A percentile compares a stretch with the other conserved stretches of the same genome.
Conservation (phyloP, 37 sponge, comb jelly and placozoan genomes). For the Haliclona indistincta region DNA sequence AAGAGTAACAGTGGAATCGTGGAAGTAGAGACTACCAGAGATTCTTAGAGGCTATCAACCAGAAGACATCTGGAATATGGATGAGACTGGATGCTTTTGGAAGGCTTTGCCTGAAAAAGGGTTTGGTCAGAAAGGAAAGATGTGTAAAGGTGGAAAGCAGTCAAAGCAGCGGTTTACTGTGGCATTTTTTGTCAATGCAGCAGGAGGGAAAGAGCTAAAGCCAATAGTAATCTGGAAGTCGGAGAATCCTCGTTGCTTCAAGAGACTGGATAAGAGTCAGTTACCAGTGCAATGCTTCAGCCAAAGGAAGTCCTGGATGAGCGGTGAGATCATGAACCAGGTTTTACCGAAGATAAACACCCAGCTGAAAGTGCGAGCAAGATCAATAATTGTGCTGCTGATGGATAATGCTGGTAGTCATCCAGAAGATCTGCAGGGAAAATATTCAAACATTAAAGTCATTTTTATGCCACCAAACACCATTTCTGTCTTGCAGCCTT, state of each 20-base stretch:
- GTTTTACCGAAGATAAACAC: constrained; percentile 23
- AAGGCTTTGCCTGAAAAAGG: constrained; percentile 56
- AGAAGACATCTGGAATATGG: constrained; percentile 55
- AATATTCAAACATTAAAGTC: constrained; percentile 64
- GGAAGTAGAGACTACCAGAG: constrained; percentile 53
- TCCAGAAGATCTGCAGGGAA: constrained; percentile 47
- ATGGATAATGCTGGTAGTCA: constrained; percentile 75
- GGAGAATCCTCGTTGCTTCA: constrained; percentile 66
- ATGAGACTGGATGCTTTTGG: constrained; percentile 58
- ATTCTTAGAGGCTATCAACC: constrained; percentile 24
- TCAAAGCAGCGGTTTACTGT: constrained; percentile 63
- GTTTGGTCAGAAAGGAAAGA: constrained; percentile 33
- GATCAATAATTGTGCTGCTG: constrained; percentile 46
- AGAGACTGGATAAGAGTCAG: constrained; percentile 33
- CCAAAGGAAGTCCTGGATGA: constrained; percentile 70
- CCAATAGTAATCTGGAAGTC: constrained; percentile 66
- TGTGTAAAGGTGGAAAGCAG: constrained; percentile 64
- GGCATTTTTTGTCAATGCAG: constrained; percentile 62
- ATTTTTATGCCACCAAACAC: constrained; percentile 61
- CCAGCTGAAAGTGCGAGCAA: constrained; percentile 17
- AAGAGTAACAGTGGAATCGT: constrained; percentile 50
- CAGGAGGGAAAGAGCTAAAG: constrained; percentile 48
- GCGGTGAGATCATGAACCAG: constrained; percentile 43
- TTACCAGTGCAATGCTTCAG: constrained; percentile 67
- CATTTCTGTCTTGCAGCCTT: constrained; percentile 58